These are phyloP conservation scores for Geophilus truncorum DNA, from an alignment of 2,888 invertebrate species.

Conservation along the genomic window DNA sequence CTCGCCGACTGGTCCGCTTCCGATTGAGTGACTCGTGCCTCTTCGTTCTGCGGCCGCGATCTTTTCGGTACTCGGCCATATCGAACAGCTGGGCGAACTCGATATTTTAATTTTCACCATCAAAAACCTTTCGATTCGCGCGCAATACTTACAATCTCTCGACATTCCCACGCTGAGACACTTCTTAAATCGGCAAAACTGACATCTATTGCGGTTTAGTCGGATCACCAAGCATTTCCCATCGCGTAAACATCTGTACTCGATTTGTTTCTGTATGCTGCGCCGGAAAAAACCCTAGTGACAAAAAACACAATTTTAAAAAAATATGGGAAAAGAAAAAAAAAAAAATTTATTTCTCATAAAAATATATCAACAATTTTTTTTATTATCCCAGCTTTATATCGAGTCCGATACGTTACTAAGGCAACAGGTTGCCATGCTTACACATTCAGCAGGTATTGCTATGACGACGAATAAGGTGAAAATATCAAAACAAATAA, in stretches of 20 bases:
- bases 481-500: neutral
- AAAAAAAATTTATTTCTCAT: neutral
- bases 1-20: constrained; percentile 42
- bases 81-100: constrained; percentile 68
- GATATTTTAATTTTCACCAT: neutral
- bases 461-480: neutral
- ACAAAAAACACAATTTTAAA: neutral
- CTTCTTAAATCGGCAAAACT: constrained; percentile 95
- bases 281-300: constrained; percentile 87
- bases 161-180: constrained; percentile 95
- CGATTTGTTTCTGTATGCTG: constrained; percentile 94
- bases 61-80: constrained; percentile 95
- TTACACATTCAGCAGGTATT: neutral
- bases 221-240: constrained; percentile 91
- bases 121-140: neutral
- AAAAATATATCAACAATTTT: neutral
- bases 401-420: no score
- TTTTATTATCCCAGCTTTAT: neutral
- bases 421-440: no score
- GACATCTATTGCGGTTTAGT: constrained; percentile 89
- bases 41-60: constrained; percentile 69
- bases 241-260: constrained; percentile 88
- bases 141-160: constrained; percentile 78
- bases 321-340: constrained; percentile 31
- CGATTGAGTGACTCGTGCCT: constrained; percentile 45